phyloP scores from a whole-genome alignment of 2,888 invertebrate genomes.

The Leucophenga montana region DNA sequence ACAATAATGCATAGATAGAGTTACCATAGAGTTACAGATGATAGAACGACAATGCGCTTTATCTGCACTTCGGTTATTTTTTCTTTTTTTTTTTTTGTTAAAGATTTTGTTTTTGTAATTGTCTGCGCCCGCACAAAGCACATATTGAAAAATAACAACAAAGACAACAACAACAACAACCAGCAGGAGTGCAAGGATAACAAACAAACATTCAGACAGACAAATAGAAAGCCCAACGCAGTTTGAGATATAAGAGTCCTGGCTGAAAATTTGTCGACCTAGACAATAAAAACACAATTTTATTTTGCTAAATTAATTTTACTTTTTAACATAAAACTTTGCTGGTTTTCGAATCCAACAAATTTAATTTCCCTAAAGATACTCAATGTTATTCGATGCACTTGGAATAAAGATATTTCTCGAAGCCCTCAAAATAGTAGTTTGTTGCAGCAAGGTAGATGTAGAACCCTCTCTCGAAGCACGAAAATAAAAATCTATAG shows the following conservation, averaged over 20 bases:
- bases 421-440: too few relatives aligned
- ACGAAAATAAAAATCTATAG: too few relatives aligned
- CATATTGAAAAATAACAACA: constrained; percentile 23
- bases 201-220: constrained; percentile 6
- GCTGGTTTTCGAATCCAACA: too few relatives aligned
- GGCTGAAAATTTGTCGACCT: too few relatives aligned
- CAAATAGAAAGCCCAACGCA: constrained; percentile 2
- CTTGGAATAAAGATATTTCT: too few relatives aligned
- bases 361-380: too few relatives aligned
- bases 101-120: constrained; percentile 10
- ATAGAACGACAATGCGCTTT: constrained; percentile 37
- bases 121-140: constrained; percentile 24
- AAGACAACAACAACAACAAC: constrained; percentile 18
- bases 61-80: not conserved
- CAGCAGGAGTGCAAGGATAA: constrained; percentile 22
- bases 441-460: too few relatives aligned
- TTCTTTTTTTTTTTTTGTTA: constrained; percentile 1
- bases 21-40: constrained; percentile 38
- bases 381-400: too few relatives aligned
- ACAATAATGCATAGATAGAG: constrained; percentile 8
- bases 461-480: too few relatives aligned
- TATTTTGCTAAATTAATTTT: too few relatives aligned
- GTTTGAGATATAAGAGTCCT: not conserved
- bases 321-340: too few relatives aligned
- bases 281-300: too few relatives aligned